Conservation (phyloP, 2,797 vertebrate genomes). For the Myoxocephalus aenaeus region DNA sequence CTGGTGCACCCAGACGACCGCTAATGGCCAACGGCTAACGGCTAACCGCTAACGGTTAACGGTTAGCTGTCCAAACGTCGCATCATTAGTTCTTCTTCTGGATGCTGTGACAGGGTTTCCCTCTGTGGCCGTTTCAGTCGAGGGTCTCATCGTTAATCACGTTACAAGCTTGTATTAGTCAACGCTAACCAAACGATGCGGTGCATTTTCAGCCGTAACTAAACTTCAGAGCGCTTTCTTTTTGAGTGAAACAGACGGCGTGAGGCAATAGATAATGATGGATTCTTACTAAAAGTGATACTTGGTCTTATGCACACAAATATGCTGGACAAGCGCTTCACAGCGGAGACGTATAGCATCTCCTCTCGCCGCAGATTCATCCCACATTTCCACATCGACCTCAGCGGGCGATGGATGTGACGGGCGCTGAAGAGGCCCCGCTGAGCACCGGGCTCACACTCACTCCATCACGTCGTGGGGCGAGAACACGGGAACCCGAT, state of each 20-base stretch:
- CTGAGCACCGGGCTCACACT: constrained; percentile 57
- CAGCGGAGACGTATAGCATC: constrained; percentile 37
- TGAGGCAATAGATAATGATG: background rate
- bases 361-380: constrained; percentile 31
- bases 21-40: constrained; percentile 8
- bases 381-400: constrained; percentile 47
- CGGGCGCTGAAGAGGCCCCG: constrained; percentile 55
- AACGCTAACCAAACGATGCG: too few relatives aligned
- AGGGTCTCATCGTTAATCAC: too few relatives aligned
- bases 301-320: constrained; percentile 1
- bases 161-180: too few relatives aligned
- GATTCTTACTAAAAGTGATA: background rate
- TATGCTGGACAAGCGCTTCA: background rate
- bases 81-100: too few relatives aligned
- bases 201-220: too few relatives aligned
- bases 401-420: constrained; percentile 37
- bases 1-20: constrained; percentile 34
- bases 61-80: background rate
- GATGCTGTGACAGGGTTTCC: too few relatives aligned
- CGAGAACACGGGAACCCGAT: constrained; percentile 72
- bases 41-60: too few relatives aligned
- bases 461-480: constrained; percentile 72
- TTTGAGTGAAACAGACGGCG: background rate
- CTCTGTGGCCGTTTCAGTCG: too few relatives aligned
- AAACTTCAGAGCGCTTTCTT: background rate